Evolutionary conservation across 2,113 vertebrate species (phyloP).

Genomic region (Seriola aureovittata): DNA sequence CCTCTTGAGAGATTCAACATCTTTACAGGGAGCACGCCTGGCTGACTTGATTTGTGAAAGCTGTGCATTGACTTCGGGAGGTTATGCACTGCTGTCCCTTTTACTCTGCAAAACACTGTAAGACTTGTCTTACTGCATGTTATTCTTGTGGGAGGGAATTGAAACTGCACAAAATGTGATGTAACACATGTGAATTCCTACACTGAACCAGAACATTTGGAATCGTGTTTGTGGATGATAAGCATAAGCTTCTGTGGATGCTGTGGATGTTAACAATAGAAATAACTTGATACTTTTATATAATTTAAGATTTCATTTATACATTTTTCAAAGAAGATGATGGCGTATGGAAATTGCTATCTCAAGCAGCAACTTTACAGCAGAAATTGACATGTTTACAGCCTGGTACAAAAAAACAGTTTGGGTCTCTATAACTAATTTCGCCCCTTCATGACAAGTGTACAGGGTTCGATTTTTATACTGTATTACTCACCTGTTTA

Average conservation of each 20-base stretch:
- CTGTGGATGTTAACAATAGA: neutral
- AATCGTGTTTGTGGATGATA: neutral
- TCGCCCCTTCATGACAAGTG: too few relatives aligned
- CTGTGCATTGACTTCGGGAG: slow-evolving; percentile 36
- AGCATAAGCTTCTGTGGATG: neutral
- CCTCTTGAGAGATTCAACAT: slow-evolving; percentile 42
- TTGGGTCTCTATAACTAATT: too few relatives aligned
- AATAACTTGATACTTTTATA: neutral
- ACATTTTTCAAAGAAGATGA: neutral
- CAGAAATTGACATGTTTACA: too few relatives aligned
- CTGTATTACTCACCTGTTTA: too few relatives aligned
- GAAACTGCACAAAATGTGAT: neutral
- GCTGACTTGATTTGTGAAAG: slow-evolving; percentile 45
- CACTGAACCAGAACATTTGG: neutral
- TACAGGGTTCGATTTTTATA: too few relatives aligned
- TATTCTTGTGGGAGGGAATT: neutral
- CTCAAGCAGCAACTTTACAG: neutral
- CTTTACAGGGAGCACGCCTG: slow-evolving; percentile 41
- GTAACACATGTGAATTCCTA: neutral
- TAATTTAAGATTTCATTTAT: neutral
- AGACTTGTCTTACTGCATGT: neutral
- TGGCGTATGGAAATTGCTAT: neutral
- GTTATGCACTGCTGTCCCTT: slow-evolving; percentile 1
- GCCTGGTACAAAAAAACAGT: too few relatives aligned
- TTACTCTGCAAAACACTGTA: slow-evolving; percentile 8